Evolutionary conservation across 2,888 invertebrate species (phyloP).

Genomic region (Pycnomerus fuliginosus): DNA sequence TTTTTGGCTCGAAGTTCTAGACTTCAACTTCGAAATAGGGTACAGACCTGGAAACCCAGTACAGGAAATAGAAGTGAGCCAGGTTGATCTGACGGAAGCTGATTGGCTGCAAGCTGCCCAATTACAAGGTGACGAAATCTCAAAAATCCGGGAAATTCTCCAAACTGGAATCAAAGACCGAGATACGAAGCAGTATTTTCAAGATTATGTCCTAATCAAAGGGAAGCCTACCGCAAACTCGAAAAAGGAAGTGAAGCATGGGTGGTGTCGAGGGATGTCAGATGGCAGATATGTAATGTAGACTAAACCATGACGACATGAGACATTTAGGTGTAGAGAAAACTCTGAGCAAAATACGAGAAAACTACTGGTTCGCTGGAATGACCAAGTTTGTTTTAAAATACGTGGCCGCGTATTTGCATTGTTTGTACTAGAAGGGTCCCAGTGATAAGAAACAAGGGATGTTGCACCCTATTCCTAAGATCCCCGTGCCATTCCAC

Average conservation of each 20-base stretch:
- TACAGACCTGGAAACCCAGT: slow-evolving; percentile 20
- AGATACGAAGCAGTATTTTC: slow-evolving; percentile 27
- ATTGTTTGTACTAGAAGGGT: slow-evolving; percentile 35
- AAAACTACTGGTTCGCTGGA: slow-evolving; percentile 30
- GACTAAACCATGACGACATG: slow-evolving; percentile 28
- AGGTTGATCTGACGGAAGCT: slow-evolving; percentile 22
- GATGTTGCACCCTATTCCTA: slow-evolving; percentile 35
- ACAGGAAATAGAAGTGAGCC: slow-evolving; percentile 10
- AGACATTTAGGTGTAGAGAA: slow-evolving; percentile 29
- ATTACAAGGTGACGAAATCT: slow-evolving; percentile 28
- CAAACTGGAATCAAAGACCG: slow-evolving; percentile 5
- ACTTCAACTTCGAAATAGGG: slow-evolving; percentile 24
- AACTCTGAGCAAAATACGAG: slow-evolving; percentile 19
- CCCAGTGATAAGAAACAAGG: slow-evolving; percentile 29
- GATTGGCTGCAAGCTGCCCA: slow-evolving; percentile 31
- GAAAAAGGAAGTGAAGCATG: slow-evolving; percentile 18
- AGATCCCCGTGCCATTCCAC: slow-evolving; percentile 15
- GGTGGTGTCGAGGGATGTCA: slow-evolving; percentile 23
- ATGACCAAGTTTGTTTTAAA: slow-evolving; percentile 34
- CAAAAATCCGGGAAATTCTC: slow-evolving; percentile 21
- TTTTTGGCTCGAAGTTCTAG: slow-evolving; percentile 28
- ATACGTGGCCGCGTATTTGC: slow-evolving; percentile 37
- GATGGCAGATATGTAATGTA: slow-evolving; percentile 30
- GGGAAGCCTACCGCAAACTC: slow-evolving; percentile 24
- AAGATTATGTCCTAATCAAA: slow-evolving; percentile 22